These are phyloP conservation scores for Paracyclopina nana DNA, from an alignment of 1,140 invertebrate genomes.

Conservation along the genomic window DNA sequence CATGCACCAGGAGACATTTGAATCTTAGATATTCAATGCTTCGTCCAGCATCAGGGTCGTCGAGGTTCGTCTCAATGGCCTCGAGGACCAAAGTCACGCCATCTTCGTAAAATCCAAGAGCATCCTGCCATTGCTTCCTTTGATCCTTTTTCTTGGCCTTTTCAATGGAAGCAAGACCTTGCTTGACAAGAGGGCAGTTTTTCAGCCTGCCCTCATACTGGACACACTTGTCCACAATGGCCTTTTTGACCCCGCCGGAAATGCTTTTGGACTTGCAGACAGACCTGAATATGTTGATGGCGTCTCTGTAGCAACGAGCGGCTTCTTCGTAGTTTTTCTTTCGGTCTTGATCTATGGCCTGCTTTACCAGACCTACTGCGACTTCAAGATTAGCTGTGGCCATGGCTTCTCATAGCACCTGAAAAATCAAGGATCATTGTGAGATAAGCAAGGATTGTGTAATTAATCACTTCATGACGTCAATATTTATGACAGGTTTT, in stretches of 20 bases:
- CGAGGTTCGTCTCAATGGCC: neutral
- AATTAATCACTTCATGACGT: too few relatives aligned
- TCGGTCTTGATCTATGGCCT: conserved; percentile 4
- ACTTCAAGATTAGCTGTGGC: neutral
- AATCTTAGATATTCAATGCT: neutral
- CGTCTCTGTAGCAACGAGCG: conserved; percentile 4
- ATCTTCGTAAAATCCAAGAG: conserved; percentile 1
- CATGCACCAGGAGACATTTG: conserved; percentile 1
- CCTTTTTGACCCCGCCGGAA: neutral
- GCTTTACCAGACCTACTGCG: neutral
- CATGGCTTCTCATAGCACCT: too few relatives aligned
- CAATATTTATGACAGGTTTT: too few relatives aligned
- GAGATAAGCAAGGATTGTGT: too few relatives aligned
- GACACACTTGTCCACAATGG: neutral
- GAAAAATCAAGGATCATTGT: too few relatives aligned
- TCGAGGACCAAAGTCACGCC: neutral
- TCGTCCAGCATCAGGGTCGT: neutral
- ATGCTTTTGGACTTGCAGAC: neutral
- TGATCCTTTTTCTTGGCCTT: neutral
- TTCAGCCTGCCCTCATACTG: neutral
- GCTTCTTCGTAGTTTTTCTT: conserved; percentile 1
- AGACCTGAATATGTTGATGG: neutral
- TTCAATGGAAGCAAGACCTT: neutral
- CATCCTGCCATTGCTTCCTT: neutral
- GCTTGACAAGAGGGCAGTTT: neutral